These are phyloP conservation scores for Gorsachius magnificus DNA, from an alignment of 2,797 vertebrate species.

Conservation along the genomic window DNA sequence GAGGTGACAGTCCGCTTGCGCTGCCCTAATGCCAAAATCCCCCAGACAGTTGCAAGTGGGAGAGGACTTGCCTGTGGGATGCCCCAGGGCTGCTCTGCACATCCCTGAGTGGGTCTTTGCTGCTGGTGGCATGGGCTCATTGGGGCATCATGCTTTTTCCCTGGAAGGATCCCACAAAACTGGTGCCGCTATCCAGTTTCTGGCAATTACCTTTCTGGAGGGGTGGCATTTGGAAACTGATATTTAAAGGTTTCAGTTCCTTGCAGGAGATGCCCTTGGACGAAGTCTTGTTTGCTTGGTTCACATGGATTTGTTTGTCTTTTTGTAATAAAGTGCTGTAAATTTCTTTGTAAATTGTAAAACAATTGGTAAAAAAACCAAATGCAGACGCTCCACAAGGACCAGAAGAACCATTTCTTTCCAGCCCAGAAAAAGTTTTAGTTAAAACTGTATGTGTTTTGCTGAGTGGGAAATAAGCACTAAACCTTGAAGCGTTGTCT, in stretches of 20 bases:
- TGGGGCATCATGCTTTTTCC: neutral
- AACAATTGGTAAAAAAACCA: neutral
- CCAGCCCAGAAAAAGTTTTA: neutral
- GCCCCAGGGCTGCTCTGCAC: accelerated
- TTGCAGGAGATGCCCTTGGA: neutral
- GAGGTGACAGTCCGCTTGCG: neutral
- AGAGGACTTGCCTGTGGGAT: neutral
- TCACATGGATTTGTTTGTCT: neutral
- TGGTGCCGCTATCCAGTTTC: neutral
- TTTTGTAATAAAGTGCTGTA: neutral
- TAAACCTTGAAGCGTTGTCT: neutral
- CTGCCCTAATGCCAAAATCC: neutral
- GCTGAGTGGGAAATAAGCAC: neutral
- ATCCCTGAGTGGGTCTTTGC: neutral
- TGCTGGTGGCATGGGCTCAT: neutral
- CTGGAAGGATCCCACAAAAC: neutral
- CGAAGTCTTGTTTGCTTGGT: neutral
- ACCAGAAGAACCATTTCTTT: neutral
- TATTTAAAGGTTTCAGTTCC: neutral
- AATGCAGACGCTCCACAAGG: neutral
- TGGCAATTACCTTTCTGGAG: neutral
- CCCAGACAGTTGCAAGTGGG: neutral
- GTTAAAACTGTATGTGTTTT: neutral
- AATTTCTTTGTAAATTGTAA: neutral
- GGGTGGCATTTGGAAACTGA: neutral